Percentiles rank a stretch among this genome's conserved stretches.
Conservation (phyloP, 2,888 invertebrate species). For the Taenaris catops region DNA sequence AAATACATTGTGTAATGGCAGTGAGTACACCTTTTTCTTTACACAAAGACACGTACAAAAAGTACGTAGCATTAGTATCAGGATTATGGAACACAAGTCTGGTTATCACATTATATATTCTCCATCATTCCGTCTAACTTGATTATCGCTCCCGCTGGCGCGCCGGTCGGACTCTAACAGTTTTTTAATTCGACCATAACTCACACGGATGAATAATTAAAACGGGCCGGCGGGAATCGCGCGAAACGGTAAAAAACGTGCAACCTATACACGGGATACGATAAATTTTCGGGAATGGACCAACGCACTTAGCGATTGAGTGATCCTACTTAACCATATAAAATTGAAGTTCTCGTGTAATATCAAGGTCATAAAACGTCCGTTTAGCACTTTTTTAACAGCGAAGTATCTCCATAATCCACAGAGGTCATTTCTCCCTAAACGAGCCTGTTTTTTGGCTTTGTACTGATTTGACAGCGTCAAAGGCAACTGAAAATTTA, state of each 20-base stretch:
- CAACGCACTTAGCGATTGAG: conserved; percentile 67
- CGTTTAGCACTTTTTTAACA: no score
- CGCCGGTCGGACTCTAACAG: conserved; percentile 70
- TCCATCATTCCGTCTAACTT: conserved; percentile 70
- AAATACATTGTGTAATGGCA: no score
- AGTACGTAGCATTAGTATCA: neutral
- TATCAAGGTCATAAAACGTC: no score
- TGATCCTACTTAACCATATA: no score
- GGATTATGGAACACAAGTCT: conserved; percentile 10
- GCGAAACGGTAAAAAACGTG: conserved; percentile 64
- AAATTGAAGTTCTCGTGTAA: no score
- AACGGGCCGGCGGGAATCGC: conserved; percentile 68
- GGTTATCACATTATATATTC: conserved; percentile 59
- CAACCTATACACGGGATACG: conserved; percentile 44
- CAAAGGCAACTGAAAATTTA: no score
- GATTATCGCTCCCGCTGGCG: conserved; percentile 70
- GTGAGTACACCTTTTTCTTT: no score
- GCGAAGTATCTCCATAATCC: no score
- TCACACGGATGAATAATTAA: conserved; percentile 80
- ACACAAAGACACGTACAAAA: no score
- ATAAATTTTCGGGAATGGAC: conserved; percentile 71
- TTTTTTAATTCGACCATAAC: conserved; percentile 81
- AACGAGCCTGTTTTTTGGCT: no score
- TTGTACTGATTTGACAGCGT: no score
- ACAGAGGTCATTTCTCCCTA: no score